A percentile compares a stretch with the other conserved stretches of the same genome.
Evolutionary conservation across 1,140 invertebrate species (phyloP).

Genomic region (Leptopilina boulardi): DNA sequence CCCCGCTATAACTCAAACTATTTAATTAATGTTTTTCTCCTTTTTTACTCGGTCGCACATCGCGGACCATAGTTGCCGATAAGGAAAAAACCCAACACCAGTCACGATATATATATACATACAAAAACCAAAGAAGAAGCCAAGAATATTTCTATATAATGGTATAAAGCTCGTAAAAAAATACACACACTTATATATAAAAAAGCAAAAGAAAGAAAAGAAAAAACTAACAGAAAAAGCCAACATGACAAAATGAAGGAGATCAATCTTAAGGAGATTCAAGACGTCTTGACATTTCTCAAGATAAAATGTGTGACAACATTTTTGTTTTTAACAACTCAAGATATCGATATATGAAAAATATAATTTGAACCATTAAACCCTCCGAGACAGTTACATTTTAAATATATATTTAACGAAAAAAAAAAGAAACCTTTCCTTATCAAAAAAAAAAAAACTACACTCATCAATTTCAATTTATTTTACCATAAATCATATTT

Average conservation of each 20-base stretch:
- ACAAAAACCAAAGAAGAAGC: constrained; percentile 45
- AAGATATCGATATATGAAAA: background rate
- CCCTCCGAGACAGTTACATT: too few species aligned
- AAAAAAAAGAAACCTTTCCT: too few species aligned
- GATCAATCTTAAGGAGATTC: constrained; percentile 43
- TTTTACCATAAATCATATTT: too few species aligned
- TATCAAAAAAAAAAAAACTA: too few species aligned
- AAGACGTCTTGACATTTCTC: constrained; percentile 55
- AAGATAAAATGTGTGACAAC: background rate
- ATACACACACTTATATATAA: constrained; percentile 20
- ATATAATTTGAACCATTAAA: too few species aligned
- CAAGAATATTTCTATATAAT: constrained; percentile 48
- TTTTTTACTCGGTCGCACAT: constrained; percentile 55
- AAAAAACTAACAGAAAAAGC: constrained; percentile 40
- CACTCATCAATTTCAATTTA: too few species aligned
- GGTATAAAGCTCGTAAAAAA: background rate
- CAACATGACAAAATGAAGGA: constrained; percentile 48
- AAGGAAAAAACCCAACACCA: constrained; percentile 53
- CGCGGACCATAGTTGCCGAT: constrained; percentile 52
- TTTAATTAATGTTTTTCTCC: constrained; percentile 69
- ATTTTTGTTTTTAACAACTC: background rate
- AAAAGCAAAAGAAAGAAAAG: constrained; percentile 47
- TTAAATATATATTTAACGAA: too few species aligned
- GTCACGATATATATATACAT: constrained; percentile 47
- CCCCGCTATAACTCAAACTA: constrained; percentile 65